A percentile compares a stretch with the other conserved stretches of the same genome.
phyloP scores from a whole-genome alignment of 2,888 invertebrate genomes.

The Hypolimnas misippus region DNA sequence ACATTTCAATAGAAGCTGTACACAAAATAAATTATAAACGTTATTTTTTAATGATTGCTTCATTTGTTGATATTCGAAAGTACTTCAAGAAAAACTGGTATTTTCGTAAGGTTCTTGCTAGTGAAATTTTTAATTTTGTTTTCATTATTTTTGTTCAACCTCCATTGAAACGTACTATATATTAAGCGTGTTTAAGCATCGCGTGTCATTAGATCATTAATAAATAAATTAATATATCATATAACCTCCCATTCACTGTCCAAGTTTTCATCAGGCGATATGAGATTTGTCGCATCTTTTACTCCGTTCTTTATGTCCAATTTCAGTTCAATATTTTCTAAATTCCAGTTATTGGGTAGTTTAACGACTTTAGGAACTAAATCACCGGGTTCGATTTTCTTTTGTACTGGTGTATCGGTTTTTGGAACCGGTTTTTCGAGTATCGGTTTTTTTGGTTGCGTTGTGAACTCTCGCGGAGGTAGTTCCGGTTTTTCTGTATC shows the following conservation, averaged over 20 bases:
- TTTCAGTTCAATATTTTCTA: conserved; percentile 76
- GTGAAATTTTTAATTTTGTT: neutral
- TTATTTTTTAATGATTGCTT: neutral
- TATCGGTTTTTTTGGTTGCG: conserved; percentile 25
- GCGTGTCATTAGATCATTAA: conserved; percentile 3
- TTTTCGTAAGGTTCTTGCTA: too few relatives aligned
- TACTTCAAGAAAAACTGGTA: neutral
- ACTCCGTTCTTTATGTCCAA: conserved; percentile 63
- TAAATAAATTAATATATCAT: conserved; percentile 19
- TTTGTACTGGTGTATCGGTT: conserved; percentile 36
- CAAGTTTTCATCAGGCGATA: conserved; percentile 70
- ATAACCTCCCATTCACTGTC: conserved; percentile 79
- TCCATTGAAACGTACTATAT: neutral
- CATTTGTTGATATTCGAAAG: neutral
- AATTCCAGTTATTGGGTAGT: conserved; percentile 85
- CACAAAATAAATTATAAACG: neutral
- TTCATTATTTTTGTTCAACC: neutral
- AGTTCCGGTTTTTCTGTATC: conserved; percentile 36
- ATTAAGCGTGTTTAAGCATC: conserved; percentile 25
- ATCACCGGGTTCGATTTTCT: conserved; percentile 47
- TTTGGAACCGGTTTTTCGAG: conserved; percentile 26
- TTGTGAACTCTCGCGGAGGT: conserved; percentile 17
- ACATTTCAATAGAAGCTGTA: neutral
- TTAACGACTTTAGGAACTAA: conserved; percentile 78
- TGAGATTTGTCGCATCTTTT: conserved; percentile 51